A percentile compares a stretch with the other conserved stretches of the same genome.
These are phyloP conservation scores for Columba guinea DNA, from an alignment of 2,797 vertebrate species.

Conservation along the genomic window DNA sequence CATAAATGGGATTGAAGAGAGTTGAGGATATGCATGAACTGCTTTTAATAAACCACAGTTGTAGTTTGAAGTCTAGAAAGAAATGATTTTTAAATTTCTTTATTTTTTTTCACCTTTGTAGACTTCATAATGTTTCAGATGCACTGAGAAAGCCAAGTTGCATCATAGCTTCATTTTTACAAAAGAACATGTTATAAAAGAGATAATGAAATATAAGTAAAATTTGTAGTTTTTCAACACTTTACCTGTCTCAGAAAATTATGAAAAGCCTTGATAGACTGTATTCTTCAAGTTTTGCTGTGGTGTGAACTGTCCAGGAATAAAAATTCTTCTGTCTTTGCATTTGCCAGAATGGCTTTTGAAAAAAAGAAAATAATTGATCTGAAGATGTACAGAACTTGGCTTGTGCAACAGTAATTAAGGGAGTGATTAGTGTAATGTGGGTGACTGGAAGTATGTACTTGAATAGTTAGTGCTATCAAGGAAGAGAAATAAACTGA, in stretches of 20 bases:
- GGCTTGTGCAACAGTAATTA: neutral
- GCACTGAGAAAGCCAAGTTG: neutral
- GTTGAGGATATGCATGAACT: neutral
- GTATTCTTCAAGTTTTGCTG: neutral
- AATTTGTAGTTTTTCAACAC: neutral
- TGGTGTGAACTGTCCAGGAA: neutral
- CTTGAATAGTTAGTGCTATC: neutral
- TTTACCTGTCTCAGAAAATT: neutral
- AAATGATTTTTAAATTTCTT: neutral
- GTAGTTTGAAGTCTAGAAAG: neutral
- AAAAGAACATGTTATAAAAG: neutral
- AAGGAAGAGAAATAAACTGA: neutral
- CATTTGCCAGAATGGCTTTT: neutral
- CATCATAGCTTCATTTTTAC: neutral
- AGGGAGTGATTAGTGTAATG: neutral
- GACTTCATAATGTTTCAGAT: neutral
- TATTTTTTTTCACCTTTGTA: neutral
- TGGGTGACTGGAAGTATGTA: neutral
- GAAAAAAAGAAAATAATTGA: neutral
- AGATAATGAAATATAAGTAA: neutral
- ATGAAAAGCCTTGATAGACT: neutral
- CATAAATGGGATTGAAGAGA: neutral
- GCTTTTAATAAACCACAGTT: neutral
- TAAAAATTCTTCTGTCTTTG: neutral
- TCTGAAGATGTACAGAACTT: neutral